Conservation (phyloP, 2,113 vertebrate genomes). For the Prinia subflava region DNA sequence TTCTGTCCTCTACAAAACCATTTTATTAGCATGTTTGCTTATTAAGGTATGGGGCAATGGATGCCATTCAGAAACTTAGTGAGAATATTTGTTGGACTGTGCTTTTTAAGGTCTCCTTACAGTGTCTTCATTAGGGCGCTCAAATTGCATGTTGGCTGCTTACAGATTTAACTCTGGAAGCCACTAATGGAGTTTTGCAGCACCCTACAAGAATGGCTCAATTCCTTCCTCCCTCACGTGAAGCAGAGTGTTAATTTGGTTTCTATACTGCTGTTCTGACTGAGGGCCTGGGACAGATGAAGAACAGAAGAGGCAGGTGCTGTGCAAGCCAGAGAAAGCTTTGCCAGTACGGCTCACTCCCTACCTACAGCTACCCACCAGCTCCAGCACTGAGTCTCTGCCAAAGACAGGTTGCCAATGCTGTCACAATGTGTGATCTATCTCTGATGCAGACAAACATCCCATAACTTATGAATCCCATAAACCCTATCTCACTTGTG, state of each 20-base stretch:
- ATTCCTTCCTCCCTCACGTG: not conserved
- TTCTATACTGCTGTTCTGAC: not conserved
- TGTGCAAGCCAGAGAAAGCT: not conserved
- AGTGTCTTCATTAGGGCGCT: not conserved
- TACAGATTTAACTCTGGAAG: not conserved
- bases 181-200: not conserved
- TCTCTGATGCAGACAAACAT: not conserved
- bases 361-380: rapidly evolving
- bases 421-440: not conserved
- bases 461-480: not conserved
- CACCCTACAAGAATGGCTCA: not conserved
- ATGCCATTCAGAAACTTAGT: not conserved
- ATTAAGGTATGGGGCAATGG: not conserved
- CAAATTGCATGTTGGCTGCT: not conserved
- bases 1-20: not conserved
- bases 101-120: not conserved
- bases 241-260: not conserved
- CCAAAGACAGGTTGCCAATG: not conserved
- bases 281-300: not conserved
- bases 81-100: not conserved
- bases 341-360: not conserved
- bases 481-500: not conserved
- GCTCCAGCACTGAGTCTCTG: not conserved
- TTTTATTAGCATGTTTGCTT: not conserved
- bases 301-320: not conserved